Base-by-base conservation (phyloP, 2,888 invertebrate species). In the Idaea straminata region DNA sequence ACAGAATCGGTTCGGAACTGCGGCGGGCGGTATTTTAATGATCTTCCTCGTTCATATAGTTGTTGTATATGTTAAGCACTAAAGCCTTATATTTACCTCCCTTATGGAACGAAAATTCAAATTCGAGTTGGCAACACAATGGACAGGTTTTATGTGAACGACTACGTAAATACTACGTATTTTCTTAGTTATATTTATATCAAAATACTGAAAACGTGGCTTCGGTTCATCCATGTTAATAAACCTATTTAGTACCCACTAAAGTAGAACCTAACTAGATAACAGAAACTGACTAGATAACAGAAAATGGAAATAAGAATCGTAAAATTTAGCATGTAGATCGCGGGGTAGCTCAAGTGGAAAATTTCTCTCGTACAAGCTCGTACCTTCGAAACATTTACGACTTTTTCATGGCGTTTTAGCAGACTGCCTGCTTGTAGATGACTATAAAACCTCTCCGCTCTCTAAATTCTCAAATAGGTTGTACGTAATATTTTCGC, bases 311-410 rank as follows among this genome's bases (percentile, higher is more conserved):
- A 79, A 78, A 77, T 75, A 79, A 77, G 75, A 80, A 79, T 86
- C 88, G 81, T 89, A 84, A 89, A 89, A 87, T 86, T 86, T 85
- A 83, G 84, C 86, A 84, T 85, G 84, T 79, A 82, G 82, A 86
- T 85, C 82, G 84, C 78, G 79, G 75, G 81, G 75, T 78, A 81
- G 79, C 82, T 87, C 83, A 77, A 84, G 82, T 78, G 82, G 84
- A 86, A 88, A 89, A 89, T 89, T 87, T 84, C 82, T 82, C 82
- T 84, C 80, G 83, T 82, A 84, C 81, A 82, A 79, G 81, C 81
- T 81, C 81, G 81, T 84, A 85, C 81, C 79, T 84, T 86, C 83
- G 85, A 84, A 84, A 83, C 88, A 83, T 91, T 91, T 90, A 89
- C 89, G 89, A 86, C 80, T 81, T 86, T 89, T 89, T 87, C 85